A percentile compares a stretch with the other conserved stretches of the same genome.
Conservation (phyloP, 2,888 invertebrate species). For the Agrotis puta region DNA sequence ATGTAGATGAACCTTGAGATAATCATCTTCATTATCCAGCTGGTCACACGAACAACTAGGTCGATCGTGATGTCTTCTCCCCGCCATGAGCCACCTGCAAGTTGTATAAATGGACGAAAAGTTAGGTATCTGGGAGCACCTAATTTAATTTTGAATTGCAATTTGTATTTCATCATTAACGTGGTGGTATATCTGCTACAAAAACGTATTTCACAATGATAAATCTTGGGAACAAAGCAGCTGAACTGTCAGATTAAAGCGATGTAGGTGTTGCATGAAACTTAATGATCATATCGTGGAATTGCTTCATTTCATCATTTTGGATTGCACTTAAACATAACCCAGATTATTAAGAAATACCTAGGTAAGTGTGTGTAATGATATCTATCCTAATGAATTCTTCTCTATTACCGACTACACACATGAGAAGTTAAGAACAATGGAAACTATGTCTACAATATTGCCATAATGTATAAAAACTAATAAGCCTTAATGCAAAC, state of each 20-base stretch:
- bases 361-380: slow-evolving; percentile 30
- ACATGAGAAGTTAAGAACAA: slow-evolving; percentile 31
- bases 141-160: slow-evolving; percentile 59
- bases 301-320: slow-evolving; percentile 51
- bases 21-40: slow-evolving; percentile 59
- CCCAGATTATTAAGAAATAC: slow-evolving; percentile 35
- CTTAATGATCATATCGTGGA: slow-evolving; percentile 49
- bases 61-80: slow-evolving; percentile 79
- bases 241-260: slow-evolving; percentile 46
- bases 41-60: slow-evolving; percentile 73
- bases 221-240: slow-evolving; percentile 53
- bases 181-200: slow-evolving; percentile 33
- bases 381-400: slow-evolving; percentile 28
- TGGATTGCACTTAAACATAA: slow-evolving; percentile 27
- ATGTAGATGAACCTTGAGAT: slow-evolving; percentile 63
- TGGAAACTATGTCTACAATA: slow-evolving; percentile 12
- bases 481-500: slow-evolving; percentile 23
- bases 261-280: slow-evolving; percentile 51
- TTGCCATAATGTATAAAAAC: slow-evolving; percentile 21
- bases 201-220: slow-evolving; percentile 56
- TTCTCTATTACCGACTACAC: slow-evolving; percentile 2
- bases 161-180: slow-evolving; percentile 57
- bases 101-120: slow-evolving; percentile 31
- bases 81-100: slow-evolving; percentile 47
- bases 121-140: slow-evolving; percentile 24